Base-by-base conservation (phyloP, 2,797 vertebrate genomes). In the Labroides dimidiatus region DNA sequence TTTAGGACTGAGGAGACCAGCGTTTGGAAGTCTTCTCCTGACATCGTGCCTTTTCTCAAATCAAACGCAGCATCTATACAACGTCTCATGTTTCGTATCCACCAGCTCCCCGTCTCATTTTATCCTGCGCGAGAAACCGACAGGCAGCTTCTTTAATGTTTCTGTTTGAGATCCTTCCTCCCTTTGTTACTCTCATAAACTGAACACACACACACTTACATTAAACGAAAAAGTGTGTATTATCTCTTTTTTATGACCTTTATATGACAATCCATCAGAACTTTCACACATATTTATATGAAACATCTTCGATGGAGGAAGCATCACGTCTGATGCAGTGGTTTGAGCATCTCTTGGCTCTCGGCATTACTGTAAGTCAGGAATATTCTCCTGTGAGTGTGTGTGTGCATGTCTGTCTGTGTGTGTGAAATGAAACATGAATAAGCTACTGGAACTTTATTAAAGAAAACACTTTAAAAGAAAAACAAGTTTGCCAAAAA, bases 261-360 rank as follows among this genome's bases (percentile, higher is more conserved):
- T 84, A 62, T 80, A 63, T 75, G 89, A 91, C 91, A 91, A 89
- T 90, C 91, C 85, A 78, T 84, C 80, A 82, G 85, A 89, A 85
- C 52, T 15, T 69, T 77, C 30, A 79, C 60, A 52, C 43, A 78
- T 84, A 84, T 85, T 87, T 86, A 86, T 83, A 79, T 80, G 73
- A 84, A 87, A 83, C 71, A 52, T 85, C 71, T 87, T 84, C 86
- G 16, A 30, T 21, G 78, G 78, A 81, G 69, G 75, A 87, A 80
- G 81, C 78, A 65, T 90, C 77, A 65, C 59, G 52, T 87, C 75
- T 63, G 84, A 88, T 87, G 84, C 63, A 51, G 67, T 41, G 65
- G 67, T 80, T 81, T 64, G 85, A 86, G 80, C 77, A 47, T 72
- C 68, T 85, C 71, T 54, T 17, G 53, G 73, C 84, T 88, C 76